A percentile compares a stretch with the other conserved stretches of the same genome.
Evolutionary conservation across 2,797 vertebrate species (phyloP).

Genomic region (Chelidonichthys spinosus): DNA sequence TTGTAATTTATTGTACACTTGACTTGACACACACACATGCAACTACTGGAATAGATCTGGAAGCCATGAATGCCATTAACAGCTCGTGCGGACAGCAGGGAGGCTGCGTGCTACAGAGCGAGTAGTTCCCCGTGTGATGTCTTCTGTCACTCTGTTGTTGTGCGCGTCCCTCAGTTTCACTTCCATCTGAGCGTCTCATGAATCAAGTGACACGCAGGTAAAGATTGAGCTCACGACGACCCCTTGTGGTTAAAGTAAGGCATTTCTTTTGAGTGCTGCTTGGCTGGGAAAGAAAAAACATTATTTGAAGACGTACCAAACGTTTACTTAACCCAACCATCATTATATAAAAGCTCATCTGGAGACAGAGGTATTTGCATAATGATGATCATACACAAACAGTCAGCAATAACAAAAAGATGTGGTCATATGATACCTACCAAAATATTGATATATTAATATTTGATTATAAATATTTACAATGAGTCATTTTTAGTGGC

Average conservation of each 20-base stretch:
- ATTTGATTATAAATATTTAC: too few relatives aligned
- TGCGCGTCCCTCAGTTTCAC: conserved; percentile 6
- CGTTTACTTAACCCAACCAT: too few relatives aligned
- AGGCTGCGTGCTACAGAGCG: background rate
- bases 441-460: too few relatives aligned
- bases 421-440: too few relatives aligned
- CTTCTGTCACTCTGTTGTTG: background rate
- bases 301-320: too few relatives aligned
- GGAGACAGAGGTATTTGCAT: background rate
- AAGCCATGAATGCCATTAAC: conserved; percentile 46
- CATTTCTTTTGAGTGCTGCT: background rate
- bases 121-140: conserved; percentile 11
- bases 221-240: conserved; percentile 49
- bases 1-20: conserved; percentile 65
- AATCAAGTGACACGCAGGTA: background rate
- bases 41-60: conserved; percentile 56
- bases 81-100: conserved; percentile 16
- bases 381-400: too few relatives aligned
- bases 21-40: conserved; percentile 62
- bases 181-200: background rate
- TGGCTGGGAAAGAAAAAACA: background rate
- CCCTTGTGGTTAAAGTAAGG: conserved; percentile 59
- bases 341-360: background rate
- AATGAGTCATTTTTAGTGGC: too few relatives aligned
- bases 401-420: too few relatives aligned